phyloP scores from a whole-genome alignment of 2,888 invertebrate species.

The Morinoia aosen region DNA sequence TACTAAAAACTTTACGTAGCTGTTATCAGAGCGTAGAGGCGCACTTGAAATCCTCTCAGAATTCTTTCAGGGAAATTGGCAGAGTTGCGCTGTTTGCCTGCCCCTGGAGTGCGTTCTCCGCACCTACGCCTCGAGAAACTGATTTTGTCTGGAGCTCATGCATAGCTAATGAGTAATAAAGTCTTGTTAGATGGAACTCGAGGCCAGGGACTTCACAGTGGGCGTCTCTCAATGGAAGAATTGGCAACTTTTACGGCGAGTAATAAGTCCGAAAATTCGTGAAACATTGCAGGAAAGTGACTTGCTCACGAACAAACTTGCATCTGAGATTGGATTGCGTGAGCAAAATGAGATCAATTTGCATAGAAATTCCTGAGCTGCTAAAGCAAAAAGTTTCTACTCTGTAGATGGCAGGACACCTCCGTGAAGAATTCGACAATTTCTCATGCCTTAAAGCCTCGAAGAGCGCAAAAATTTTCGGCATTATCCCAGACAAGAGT shows the following conservation, averaged over 20 bases:
- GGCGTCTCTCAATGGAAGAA: constrained; percentile 21
- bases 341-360: background rate
- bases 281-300: constrained; percentile 24
- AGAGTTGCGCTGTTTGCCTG: background rate
- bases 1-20: background rate
- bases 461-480: no score
- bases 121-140: background rate
- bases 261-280: constrained; percentile 34
- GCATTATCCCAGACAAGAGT: no score
- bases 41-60: constrained; percentile 4
- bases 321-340: constrained; percentile 9
- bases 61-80: constrained; percentile 3
- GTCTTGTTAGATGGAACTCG: background rate
- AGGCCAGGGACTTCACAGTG: background rate
- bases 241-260: background rate
- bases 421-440: background rate
- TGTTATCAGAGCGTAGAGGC: background rate
- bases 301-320: constrained; percentile 1
- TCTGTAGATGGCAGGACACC: background rate
- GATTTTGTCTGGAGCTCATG: constrained; percentile 11
- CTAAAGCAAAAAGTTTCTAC: background rate
- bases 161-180: constrained; percentile 34
- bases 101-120: background rate
- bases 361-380: background rate
- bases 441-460: background rate